Evolutionary conservation across 2,888 invertebrate species (phyloP).

Genomic region (Nowickia ferox): DNA sequence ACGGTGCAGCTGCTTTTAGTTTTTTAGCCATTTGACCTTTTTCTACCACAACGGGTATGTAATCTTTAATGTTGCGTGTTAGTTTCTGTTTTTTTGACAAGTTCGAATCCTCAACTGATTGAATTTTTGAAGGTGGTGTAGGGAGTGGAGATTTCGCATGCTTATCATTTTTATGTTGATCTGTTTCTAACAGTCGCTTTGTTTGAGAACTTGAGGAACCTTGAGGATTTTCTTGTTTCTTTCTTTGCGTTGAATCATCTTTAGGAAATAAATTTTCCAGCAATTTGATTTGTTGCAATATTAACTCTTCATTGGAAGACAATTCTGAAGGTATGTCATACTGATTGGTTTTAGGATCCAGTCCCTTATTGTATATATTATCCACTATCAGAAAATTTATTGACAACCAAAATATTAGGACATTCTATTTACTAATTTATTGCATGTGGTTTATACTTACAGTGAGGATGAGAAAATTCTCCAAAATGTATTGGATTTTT

Average conservation of each 20-base stretch:
- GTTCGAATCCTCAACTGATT: conserved; percentile 72
- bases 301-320: conserved; percentile 84
- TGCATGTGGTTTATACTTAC: conserved; percentile 83
- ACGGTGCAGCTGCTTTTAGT: conserved; percentile 88
- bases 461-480: conserved; percentile 91
- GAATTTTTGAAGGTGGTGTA: conserved; percentile 59
- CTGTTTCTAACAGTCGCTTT: conserved; percentile 1
- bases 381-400: conserved; percentile 85
- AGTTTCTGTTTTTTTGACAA: conserved; percentile 81
- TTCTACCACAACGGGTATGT: conserved; percentile 85
- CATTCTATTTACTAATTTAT: not conserved
- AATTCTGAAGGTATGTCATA: conserved; percentile 85
- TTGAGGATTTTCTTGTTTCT: conserved; percentile 50
- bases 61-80: conserved; percentile 79
- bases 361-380: conserved; percentile 85
- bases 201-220: conserved; percentile 39
- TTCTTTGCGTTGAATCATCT: not conserved
- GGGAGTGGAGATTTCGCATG: conserved; percentile 56
- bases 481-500: conserved; percentile 93
- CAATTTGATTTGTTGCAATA: conserved; percentile 86
- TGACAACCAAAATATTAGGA: conserved; percentile 7
- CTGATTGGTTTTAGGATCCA: conserved; percentile 80
- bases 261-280: conserved; percentile 81
- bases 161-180: conserved; percentile 18
- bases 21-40: conserved; percentile 87